Evolutionary conservation across 2,888 invertebrate genomes (phyloP).

Genomic region (Caenorhabditis sp.): DNA sequence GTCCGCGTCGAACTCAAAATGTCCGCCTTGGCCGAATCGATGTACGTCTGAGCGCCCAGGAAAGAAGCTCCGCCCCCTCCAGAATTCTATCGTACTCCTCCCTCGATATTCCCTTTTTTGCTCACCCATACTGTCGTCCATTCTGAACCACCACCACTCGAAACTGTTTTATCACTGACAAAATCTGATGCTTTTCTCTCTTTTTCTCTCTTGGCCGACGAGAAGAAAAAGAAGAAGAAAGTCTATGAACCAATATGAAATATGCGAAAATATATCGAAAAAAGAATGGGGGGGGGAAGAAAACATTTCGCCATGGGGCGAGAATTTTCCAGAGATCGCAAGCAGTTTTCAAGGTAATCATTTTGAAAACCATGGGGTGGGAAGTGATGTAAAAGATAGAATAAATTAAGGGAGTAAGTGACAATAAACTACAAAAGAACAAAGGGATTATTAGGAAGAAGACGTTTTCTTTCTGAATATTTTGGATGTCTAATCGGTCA

Average conservation of each 20-base stretch:
- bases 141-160: background rate
- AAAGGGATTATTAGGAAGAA: no score
- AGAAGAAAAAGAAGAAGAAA: background rate
- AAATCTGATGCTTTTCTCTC: background rate
- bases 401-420: no score
- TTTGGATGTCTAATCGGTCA: no score
- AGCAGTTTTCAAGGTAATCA: no score
- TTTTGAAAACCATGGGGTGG: no score
- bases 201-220: no score
- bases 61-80: background rate
- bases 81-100: constrained; percentile 5
- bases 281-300: no score
- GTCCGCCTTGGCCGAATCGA: constrained; percentile 72
- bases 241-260: background rate
- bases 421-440: no score
- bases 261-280: background rate
- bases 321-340: no score
- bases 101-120: background rate
- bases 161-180: constrained; percentile 30
- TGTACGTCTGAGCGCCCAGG: constrained; percentile 72
- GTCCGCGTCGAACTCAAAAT: constrained; percentile 71
- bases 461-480: no score
- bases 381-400: no score
- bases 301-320: no score
- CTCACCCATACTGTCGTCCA: background rate